Base-by-base conservation (phyloP, 2,113 vertebrate genomes). In the Psilopsiagon aurifrons region DNA sequence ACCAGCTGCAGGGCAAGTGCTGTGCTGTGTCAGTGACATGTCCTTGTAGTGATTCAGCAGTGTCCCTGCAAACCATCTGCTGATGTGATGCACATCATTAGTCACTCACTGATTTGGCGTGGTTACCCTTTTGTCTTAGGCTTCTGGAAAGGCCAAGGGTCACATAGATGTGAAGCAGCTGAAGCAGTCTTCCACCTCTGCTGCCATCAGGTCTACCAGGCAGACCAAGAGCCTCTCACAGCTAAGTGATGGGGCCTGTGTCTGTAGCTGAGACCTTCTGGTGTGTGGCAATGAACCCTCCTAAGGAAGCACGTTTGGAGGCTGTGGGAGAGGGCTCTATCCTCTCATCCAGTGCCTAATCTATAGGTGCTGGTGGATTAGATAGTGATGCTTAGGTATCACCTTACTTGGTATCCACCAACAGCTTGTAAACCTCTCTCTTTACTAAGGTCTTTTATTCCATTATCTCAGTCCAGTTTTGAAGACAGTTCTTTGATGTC, bases 91-190 rank as follows among this genome's bases (percentile, higher is more conserved):
- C 39, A 78, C 57, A 33, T 88, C 86, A 71, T 96, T 96, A 95
- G 80, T 96, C 94, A 95, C 57, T 92, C 94, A 94, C 66, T 92
- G 78, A 75, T 64, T 93, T 94, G 83, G 39, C 49, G 44, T 54
- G 33, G 7, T 68, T 93, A 86, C 27, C 33, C 44, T 70, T 62
- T 86, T 76, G 57, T 59, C 79, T 68, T 60, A 82, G 88, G 44
- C 80, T 86, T 69, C 64, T 84, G 80, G 43, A 91, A 90, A 82
- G 88, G 83, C n/a, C 86, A 69, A 76, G 80, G 90, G 35, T 94
- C 90, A 43, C 14, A 9, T 6, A 75, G 47, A 62, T 1, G 1
- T 76, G 71, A 44, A 76, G 71, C 37, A 55, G 57, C 44, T 93
- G 88, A 84, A 12, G 86, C 90, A 86, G 23, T 59, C 51, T 60